Evolutionary conservation across 2,797 vertebrate species (phyloP).

Genomic region (Enteromius trimaculatus): DNA sequence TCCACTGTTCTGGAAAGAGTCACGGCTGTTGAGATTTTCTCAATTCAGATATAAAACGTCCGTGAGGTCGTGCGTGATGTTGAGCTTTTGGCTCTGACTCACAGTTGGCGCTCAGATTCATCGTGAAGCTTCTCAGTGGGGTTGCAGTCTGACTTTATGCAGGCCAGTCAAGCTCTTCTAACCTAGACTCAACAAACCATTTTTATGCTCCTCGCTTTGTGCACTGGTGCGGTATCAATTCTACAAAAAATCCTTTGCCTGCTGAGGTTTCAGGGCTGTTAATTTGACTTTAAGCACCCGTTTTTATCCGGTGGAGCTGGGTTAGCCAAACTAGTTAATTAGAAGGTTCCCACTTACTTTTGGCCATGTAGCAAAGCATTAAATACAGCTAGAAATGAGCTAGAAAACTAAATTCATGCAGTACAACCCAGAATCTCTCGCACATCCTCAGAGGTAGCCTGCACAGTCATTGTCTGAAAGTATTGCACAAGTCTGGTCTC

Average conservation of each 20-base stretch:
- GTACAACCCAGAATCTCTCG: not conserved
- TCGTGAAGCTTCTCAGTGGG: not conserved
- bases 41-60: not conserved
- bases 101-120: not conserved
- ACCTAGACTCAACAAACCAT: not conserved
- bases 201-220: not conserved
- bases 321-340: not conserved
- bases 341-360: not conserved
- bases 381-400: not conserved
- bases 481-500: not conserved
- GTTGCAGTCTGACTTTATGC: not conserved
- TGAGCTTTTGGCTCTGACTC: not conserved
- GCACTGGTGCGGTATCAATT: not conserved
- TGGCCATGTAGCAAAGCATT: not conserved
- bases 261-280: not conserved
- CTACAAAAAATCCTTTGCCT: not conserved
- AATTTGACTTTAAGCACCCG: not conserved
- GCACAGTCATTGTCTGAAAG: not conserved
- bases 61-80: not conserved
- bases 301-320: not conserved
- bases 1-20: slow-evolving; percentile 15
- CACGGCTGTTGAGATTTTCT: not conserved
- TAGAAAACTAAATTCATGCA: not conserved
- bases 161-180: not conserved
- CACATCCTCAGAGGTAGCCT: not conserved